phyloP scores from a whole-genome alignment of 2,888 invertebrate genomes.

The Phalera bucephala region DNA sequence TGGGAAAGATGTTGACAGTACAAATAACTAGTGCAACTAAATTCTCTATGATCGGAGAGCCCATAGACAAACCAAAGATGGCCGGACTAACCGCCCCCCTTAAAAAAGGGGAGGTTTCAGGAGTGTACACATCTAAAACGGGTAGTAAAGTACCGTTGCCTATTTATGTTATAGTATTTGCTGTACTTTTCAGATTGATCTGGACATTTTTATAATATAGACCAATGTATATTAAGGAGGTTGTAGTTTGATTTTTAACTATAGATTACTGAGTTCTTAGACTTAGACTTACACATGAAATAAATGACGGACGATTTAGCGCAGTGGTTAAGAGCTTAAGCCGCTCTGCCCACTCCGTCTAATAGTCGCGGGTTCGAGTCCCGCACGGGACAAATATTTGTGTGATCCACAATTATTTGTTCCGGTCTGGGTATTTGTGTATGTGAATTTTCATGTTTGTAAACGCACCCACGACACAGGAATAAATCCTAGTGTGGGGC shows the following conservation, averaged over 20 bases:
- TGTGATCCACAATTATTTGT: too few relatives aligned
- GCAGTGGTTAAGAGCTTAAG: too few relatives aligned
- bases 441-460: too few relatives aligned
- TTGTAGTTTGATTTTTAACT: slow-evolving; percentile 24
- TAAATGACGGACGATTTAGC: too few relatives aligned
- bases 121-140: slow-evolving; percentile 46
- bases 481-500: too few relatives aligned
- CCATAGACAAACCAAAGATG: slow-evolving; percentile 81
- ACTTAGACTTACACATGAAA: too few relatives aligned
- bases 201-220: slow-evolving; percentile 65
- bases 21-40: slow-evolving; percentile 87
- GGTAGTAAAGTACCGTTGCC: slow-evolving; percentile 54
- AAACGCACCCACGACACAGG: too few relatives aligned
- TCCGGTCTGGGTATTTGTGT: too few relatives aligned
- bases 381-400: too few relatives aligned
- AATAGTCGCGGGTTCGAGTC: too few relatives aligned
- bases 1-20: slow-evolving; percentile 93
- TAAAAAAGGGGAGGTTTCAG: slow-evolving; percentile 82
- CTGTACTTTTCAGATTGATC: slow-evolving; percentile 64
- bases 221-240: slow-evolving; percentile 27
- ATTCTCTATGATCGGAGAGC: slow-evolving; percentile 90
- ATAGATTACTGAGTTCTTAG: too few relatives aligned
- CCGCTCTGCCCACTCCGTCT: too few relatives aligned
- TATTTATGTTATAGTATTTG: slow-evolving; percentile 58
- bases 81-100: slow-evolving; percentile 80